A percentile compares a stretch with the other conserved stretches of the same genome.
Conservation (phyloP, 2,113 vertebrate species). For the Cairina moschata region DNA sequence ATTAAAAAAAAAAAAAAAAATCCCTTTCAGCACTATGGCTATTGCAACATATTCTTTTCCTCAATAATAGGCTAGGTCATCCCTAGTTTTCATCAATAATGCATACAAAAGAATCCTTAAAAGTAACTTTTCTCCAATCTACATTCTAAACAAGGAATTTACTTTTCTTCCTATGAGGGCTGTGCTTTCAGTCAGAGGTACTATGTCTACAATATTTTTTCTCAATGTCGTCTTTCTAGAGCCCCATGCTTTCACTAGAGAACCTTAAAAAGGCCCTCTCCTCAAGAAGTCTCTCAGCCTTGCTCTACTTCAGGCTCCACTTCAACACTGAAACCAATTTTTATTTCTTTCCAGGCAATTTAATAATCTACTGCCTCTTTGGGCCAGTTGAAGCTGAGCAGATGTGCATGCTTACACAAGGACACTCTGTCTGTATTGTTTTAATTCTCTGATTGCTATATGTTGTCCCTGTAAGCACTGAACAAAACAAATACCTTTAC, state of each 20-base stretch:
- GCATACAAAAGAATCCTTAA: neutral
- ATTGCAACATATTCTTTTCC: neutral
- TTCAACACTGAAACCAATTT: neutral
- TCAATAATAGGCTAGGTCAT: neutral
- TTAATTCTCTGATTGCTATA: neutral
- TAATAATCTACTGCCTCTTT: neutral
- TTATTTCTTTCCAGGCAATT: neutral
- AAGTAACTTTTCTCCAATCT: neutral
- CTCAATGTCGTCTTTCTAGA: neutral
- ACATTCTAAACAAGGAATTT: neutral
- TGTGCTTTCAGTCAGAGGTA: neutral
- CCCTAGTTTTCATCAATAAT: neutral
- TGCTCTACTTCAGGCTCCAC: rapidly evolving
- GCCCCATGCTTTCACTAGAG: neutral
- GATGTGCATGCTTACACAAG: rapidly evolving
- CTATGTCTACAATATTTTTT: neutral
- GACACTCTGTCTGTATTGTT: rapidly evolving
- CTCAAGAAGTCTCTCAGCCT: neutral
- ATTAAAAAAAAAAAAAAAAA: too few relatives aligned
- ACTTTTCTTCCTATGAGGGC: neutral
- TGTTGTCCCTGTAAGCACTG: rapidly evolving
- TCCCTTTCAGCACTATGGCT: neutral
- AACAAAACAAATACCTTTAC: neutral
- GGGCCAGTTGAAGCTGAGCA: neutral
- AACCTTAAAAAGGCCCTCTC: rapidly evolving